Evolutionary conservation across 2,113 vertebrate genomes (phyloP).

Genomic region (Podiceps cristatus): DNA sequence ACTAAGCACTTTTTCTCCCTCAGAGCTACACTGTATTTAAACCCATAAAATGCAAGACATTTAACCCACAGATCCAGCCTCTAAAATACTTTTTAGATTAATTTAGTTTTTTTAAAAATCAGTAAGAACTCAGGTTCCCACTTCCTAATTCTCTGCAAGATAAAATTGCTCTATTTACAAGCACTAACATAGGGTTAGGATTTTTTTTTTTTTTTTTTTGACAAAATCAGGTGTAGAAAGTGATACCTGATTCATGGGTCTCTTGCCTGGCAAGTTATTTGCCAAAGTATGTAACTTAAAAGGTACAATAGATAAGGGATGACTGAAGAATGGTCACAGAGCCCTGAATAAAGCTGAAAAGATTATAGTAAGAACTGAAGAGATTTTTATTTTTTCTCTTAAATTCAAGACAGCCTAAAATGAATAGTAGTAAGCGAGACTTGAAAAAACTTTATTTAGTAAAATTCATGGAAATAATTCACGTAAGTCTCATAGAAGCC

Average conservation of each 20-base stretch:
- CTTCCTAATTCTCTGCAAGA: neutral
- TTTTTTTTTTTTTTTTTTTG: neutral
- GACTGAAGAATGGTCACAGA: neutral
- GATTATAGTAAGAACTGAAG: neutral
- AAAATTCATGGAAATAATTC: neutral
- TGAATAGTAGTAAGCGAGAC: neutral
- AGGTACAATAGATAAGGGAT: neutral
- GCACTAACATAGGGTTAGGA: neutral
- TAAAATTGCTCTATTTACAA: neutral
- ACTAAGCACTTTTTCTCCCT: neutral
- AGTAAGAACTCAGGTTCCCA: neutral
- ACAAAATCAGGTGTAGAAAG: neutral
- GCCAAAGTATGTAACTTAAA: neutral
- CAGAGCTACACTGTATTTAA: neutral
- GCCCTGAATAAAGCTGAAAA: neutral
- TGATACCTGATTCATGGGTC: neutral
- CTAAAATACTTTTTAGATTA: neutral
- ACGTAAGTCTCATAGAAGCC: neutral
- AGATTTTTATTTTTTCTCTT: neutral
- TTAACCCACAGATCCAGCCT: neutral
- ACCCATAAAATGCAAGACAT: neutral
- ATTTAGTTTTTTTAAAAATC: neutral
- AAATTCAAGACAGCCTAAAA: neutral
- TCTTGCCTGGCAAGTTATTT: neutral
- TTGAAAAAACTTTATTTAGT: neutral